Conservation (phyloP, 2,113 vertebrate species). For the Gasterosteus aculeatus region DNA sequence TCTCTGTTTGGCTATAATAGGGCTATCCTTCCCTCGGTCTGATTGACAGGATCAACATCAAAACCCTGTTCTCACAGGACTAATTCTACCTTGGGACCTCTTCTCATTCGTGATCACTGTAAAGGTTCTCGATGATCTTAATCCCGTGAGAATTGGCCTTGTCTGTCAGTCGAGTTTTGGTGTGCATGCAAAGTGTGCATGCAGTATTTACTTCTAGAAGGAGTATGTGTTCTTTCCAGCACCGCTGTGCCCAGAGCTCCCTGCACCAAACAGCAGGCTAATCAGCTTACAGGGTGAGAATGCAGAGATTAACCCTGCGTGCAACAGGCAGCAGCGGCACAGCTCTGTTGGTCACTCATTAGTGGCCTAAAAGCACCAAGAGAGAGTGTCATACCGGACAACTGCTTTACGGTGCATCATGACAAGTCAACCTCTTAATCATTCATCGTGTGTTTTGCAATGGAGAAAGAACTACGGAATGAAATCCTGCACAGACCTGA, state of each 20-base stretch:
- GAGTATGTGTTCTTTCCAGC: slow-evolving; percentile 11
- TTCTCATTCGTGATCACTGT: no score
- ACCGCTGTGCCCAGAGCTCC: slow-evolving; percentile 18
- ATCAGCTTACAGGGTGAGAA: slow-evolving; percentile 70
- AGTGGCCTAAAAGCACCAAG: background rate
- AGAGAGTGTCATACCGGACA: background rate
- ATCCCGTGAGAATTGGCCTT: no score
- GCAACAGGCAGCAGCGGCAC: slow-evolving; percentile 14
- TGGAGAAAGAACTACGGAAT: background rate
- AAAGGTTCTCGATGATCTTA: no score
- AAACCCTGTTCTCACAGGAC: no score
- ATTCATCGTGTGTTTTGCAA: background rate
- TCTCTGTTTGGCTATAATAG: no score
- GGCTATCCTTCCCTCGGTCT: no score
- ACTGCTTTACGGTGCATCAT: no score
- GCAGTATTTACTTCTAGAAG: background rate
- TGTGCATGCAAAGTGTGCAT: background rate
- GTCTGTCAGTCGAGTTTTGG: no score
- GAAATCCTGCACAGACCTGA: background rate
- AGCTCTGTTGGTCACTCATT: slow-evolving; percentile 1
- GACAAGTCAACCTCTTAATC: background rate
- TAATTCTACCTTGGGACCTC: no score
- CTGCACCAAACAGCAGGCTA: slow-evolving; percentile 58
- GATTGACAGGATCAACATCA: no score
- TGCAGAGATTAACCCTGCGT: slow-evolving; percentile 63